Evolutionary conservation across 2,113 vertebrate species (phyloP).

Genomic region (Heteronetta atricapilla): DNA sequence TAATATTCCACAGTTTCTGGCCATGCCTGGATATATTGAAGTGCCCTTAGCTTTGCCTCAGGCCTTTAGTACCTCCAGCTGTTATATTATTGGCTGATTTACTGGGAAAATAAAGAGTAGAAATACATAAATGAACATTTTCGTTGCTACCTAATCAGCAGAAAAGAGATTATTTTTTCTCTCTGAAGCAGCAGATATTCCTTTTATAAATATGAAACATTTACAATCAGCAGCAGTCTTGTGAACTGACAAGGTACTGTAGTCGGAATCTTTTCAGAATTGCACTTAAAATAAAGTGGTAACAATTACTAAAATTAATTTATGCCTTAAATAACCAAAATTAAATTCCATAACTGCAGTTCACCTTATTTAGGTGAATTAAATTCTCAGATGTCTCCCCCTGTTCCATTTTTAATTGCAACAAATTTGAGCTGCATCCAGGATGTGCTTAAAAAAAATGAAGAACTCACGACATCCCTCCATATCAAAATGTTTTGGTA

Average conservation of each 20-base stretch:
- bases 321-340: slow-evolving; percentile 72
- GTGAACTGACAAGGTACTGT: slow-evolving; percentile 33
- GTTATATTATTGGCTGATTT: slow-evolving; percentile 77
- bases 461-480: slow-evolving; percentile 52
- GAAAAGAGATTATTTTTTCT: slow-evolving; percentile 63
- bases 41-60: slow-evolving; percentile 74
- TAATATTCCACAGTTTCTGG: slow-evolving; percentile 49
- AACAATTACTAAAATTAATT: slow-evolving; percentile 77
- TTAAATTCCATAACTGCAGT: slow-evolving; percentile 72
- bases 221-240: slow-evolving; percentile 32
- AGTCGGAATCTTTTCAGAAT: slow-evolving; percentile 45
- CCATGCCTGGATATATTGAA: slow-evolving; percentile 59
- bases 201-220: slow-evolving; percentile 37
- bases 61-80: slow-evolving; percentile 76
- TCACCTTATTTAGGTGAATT: slow-evolving; percentile 75
- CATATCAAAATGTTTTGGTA: slow-evolving; percentile 81
- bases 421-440: slow-evolving; percentile 56
- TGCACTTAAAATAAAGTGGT: slow-evolving; percentile 63
- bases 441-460: background rate
- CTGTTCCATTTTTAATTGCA: slow-evolving; percentile 72
- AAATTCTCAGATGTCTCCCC: slow-evolving; percentile 53
- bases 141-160: slow-evolving; percentile 74
- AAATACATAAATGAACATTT: slow-evolving; percentile 76
- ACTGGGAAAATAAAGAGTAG: slow-evolving; percentile 73
- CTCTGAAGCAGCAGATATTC: slow-evolving; percentile 28